These are phyloP conservation scores for Rhagophthalmus giganteus DNA, from an alignment of 2,888 invertebrate genomes.

Conservation along the genomic window DNA sequence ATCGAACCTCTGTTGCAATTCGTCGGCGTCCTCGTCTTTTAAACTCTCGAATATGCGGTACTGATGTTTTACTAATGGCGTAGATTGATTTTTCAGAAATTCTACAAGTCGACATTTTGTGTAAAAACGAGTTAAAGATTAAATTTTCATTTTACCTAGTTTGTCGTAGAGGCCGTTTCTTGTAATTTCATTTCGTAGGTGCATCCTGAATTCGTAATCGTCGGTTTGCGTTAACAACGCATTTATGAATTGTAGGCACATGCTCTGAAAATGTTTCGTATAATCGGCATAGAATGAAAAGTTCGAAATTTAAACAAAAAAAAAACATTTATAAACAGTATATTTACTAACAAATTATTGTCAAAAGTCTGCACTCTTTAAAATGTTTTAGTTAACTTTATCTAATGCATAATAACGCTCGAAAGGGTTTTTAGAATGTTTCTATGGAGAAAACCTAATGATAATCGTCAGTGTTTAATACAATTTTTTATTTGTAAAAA, in stretches of 20 bases:
- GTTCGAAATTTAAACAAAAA: too few relatives aligned
- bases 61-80: slow-evolving; percentile 79
- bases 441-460: too few relatives aligned
- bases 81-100: slow-evolving; percentile 67
- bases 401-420: too few relatives aligned
- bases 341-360: too few relatives aligned
- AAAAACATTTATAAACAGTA: too few relatives aligned
- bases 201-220: slow-evolving; percentile 91
- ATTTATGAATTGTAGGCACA: slow-evolving; percentile 92
- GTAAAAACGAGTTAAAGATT: too few relatives aligned
- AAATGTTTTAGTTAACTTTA: too few relatives aligned
- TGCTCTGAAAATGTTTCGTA: slow-evolving; percentile 73
- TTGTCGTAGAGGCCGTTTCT: slow-evolving; percentile 87
- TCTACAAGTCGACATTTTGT: slow-evolving; percentile 51
- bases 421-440: too few relatives aligned
- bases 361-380: too few relatives aligned
- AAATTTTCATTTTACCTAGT: slow-evolving; percentile 63
- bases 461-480: too few relatives aligned
- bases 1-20: slow-evolving; percentile 89
- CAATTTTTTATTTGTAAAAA: too few relatives aligned
- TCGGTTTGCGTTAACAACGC: slow-evolving; percentile 86
- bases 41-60: slow-evolving; percentile 85
- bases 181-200: slow-evolving; percentile 94
- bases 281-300: too few relatives aligned
- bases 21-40: slow-evolving; percentile 91